phyloP scores from a whole-genome alignment of 2,888 invertebrate species.

The Andrena minutula region DNA sequence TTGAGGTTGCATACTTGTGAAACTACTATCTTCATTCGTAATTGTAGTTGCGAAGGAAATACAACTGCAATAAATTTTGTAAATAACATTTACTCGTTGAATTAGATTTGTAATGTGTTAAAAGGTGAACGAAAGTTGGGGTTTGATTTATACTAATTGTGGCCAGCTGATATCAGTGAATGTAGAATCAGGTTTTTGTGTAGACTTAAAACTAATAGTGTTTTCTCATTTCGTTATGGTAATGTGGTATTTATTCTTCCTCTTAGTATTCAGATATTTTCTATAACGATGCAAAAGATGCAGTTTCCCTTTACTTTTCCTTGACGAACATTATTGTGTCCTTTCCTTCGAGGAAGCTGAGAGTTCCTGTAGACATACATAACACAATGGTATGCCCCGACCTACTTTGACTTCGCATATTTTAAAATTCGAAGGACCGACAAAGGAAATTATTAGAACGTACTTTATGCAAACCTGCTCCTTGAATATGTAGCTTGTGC shows the following conservation, averaged over 20 bases:
- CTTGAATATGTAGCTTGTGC: not conserved
- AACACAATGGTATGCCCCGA: conserved; percentile 7
- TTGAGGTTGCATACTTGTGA: no score
- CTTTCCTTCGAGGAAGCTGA: not conserved
- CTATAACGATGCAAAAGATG: not conserved
- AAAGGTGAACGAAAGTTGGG: no score
- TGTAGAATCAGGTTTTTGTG: no score
- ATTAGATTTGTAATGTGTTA: no score
- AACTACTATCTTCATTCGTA: no score
- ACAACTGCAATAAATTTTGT: no score
- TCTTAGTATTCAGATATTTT: not conserved
- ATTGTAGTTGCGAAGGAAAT: no score
- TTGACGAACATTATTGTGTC: conserved; percentile 1
- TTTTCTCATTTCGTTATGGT: not conserved
- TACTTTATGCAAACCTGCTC: not conserved
- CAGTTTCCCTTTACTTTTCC: not conserved
- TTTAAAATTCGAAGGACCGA: conserved; percentile 15
- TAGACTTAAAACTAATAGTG: no score
- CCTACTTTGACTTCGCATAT: conserved; percentile 5
- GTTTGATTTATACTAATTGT: no score
- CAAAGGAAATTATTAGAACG: conserved; percentile 13
- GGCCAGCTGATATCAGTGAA: no score
- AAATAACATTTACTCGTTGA: no score
- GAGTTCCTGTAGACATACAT: not conserved
- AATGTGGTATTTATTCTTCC: not conserved